Conservation (phyloP, 2,113 vertebrate species). For the Eulemur macaco region DNA sequence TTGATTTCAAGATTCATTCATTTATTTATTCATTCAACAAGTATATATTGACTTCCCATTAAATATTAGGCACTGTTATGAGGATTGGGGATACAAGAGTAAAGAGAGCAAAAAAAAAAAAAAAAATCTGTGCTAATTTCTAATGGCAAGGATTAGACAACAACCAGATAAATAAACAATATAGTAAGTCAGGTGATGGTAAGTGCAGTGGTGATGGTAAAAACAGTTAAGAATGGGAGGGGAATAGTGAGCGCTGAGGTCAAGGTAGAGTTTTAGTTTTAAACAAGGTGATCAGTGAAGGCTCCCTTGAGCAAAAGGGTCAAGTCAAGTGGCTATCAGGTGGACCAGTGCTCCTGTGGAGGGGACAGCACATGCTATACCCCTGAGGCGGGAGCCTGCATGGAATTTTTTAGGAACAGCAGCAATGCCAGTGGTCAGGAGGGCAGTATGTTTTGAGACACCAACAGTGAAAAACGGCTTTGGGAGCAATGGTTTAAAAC, state of each 20-base stretch:
- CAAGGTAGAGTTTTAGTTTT: neutral
- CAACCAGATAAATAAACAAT: neutral
- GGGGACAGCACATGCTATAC: neutral
- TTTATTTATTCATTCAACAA: constrained; percentile 13
- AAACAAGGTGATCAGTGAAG: neutral
- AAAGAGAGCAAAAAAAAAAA: neutral
- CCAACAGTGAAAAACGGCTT: neutral
- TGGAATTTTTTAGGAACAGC: neutral
- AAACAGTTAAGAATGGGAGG: neutral
- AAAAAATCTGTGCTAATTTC: neutral
- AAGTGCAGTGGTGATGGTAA: neutral
- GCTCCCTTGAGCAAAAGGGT: neutral
- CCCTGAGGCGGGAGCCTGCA: neutral
- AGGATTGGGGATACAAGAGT: neutral
- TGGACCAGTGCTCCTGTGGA: rapidly evolving
- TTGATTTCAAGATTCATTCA: neutral
- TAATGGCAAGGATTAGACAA: neutral
- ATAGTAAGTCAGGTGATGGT: neutral
- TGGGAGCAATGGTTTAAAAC: neutral
- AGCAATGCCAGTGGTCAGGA: neutral
- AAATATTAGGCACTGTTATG: neutral
- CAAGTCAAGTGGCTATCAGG: neutral
- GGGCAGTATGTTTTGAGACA: neutral
- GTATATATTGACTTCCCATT: neutral
- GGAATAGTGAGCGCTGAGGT: rapidly evolving